phyloP scores from a whole-genome alignment of 1,140 invertebrate species.

The Ooceraea biroi region DNA sequence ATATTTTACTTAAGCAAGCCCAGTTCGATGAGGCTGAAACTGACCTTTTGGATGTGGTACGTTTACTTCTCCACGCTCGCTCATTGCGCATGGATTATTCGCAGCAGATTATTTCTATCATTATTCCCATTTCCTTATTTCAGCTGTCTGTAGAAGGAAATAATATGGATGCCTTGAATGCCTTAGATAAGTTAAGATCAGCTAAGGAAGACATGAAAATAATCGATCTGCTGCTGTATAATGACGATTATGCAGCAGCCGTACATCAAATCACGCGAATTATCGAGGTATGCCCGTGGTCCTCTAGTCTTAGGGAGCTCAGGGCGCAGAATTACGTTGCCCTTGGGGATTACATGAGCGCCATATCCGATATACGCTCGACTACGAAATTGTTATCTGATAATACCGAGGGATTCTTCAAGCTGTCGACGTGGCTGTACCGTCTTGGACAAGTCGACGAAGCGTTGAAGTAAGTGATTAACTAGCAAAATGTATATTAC shows the following conservation, averaged over 20 bases:
- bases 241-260: conserved; percentile 90
- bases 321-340: conserved; percentile 94
- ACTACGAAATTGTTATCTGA: conserved; percentile 96
- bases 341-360: conserved; percentile 93
- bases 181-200: conserved; percentile 89
- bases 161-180: conserved; percentile 91
- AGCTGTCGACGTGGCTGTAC: conserved; percentile 95
- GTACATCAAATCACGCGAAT: conserved; percentile 90
- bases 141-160: conserved; percentile 91
- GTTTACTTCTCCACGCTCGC: conserved; percentile 80
- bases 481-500: neutral
- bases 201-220: conserved; percentile 89
- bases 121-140: conserved; percentile 69
- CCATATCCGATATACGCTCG: conserved; percentile 95
- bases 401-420: conserved; percentile 95
- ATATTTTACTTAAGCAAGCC: conserved; percentile 96
- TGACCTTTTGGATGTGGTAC: conserved; percentile 95
- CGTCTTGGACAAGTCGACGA: conserved; percentile 96
- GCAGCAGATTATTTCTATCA: too few relatives aligned
- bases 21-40: conserved; percentile 92
- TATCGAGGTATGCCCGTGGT: conserved; percentile 97
- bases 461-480: conserved; percentile 91
- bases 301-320: conserved; percentile 93
- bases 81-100: neutral
- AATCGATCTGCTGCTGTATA: conserved; percentile 88